Percentiles rank a stretch among this genome's conserved stretches.
Conservation (phyloP, 2,113 vertebrate species). For the Aleadryas rufinucha region DNA sequence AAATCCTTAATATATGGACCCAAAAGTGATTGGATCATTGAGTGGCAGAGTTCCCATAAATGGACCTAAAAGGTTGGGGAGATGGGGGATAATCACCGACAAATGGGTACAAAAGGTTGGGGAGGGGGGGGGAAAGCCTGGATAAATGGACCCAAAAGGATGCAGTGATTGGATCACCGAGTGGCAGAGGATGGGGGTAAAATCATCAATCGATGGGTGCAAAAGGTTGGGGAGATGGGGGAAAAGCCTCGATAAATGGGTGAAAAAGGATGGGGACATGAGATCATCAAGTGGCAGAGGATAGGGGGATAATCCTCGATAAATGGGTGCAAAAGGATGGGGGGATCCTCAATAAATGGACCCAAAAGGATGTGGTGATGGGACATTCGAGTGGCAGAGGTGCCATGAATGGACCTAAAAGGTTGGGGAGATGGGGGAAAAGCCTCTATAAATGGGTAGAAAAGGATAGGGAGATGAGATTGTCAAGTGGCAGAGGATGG, state of each 20-base stretch:
- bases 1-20: accelerated
- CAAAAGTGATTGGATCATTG: accelerated
- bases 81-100: neutral
- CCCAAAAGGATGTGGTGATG: too few species aligned
- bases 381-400: neutral
- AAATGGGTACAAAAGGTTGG: neutral
- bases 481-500: too few species aligned
- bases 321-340: neutral
- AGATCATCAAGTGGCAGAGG: neutral
- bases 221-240: too few species aligned
- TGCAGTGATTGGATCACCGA: neutral
- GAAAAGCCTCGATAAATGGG: neutral
- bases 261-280: neutral
- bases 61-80: neutral
- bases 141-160: neutral
- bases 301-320: too few species aligned
- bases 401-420: too few species aligned
- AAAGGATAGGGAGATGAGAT: neutral
- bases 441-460: neutral
- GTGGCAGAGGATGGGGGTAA: neutral
- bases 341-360: neutral
- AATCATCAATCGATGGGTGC: too few species aligned
- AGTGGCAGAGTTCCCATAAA: neutral
- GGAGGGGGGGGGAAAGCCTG: neutral
- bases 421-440: neutral